Evolutionary conservation across 2,113 vertebrate genomes (phyloP), one percentile per base, ranked within the genome.

Genomic region (Leiothrix lutea): DNA sequence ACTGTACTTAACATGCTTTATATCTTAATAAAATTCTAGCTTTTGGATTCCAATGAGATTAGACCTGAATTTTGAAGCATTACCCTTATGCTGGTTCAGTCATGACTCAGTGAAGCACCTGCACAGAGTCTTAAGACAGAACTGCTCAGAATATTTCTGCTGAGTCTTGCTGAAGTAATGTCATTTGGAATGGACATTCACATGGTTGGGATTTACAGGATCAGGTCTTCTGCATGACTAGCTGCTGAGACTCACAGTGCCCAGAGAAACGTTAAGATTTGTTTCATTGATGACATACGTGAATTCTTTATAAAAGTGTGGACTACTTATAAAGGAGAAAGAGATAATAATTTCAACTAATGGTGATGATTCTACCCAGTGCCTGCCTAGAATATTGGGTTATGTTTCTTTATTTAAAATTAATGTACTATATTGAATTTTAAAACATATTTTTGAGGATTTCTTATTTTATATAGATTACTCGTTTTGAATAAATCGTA

Each of bases 171-270:
- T 57, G 42, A 38, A 57, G 23, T 28, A 8, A 14, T 19, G 36
- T 40, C 24, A 17, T 82, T 95, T 42, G 58, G 53, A 80, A 44
- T n/a, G 58, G 81, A 23, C 47, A 13, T 87, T 96, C 81, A 82
- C 70, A 38, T 83, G 81, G 78, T 19, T 51, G 54, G 87, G 86
- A 85, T 94, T 96, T 95, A 61, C 35, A 90, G 70, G 66, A 58
- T 87, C 70, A 89, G 57, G 53, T 89, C 86, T 95, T 92, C 73
- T 94, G 93, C 80, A 40, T 92, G 89, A 86, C 53, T 91, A 45
- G n/a, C 66, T 81, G 22, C 57, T 79, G 89, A 94, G 80, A 50
- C n/a, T 36, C 40, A 35, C 36, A 92, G 28, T 48, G 65, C 78
- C 35, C 20, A 23, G 53, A 7, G 15, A 64, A 71, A 50, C 56